Conservation (phyloP, 2,888 invertebrate species). For the Clitarchus hookeri region DNA sequence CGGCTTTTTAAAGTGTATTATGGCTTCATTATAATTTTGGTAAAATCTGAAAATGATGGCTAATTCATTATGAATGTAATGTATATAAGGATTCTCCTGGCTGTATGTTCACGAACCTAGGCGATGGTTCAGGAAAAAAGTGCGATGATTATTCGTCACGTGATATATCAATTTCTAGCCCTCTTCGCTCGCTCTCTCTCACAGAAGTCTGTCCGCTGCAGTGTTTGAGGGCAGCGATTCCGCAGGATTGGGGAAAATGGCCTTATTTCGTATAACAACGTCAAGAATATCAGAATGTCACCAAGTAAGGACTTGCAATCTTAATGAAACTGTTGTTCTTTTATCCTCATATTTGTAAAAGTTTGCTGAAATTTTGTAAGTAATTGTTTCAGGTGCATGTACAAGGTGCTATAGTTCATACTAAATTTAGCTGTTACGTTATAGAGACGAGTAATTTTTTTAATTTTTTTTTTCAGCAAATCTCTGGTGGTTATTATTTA, state of each 20-base stretch:
- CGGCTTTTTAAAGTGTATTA: no score
- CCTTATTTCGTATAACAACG: slow-evolving; percentile 68
- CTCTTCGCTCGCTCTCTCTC: neutral
- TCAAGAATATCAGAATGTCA: slow-evolving; percentile 66
- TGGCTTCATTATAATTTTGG: no score
- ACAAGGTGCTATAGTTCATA: neutral
- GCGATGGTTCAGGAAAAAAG: neutral
- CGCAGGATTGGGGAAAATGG: slow-evolving; percentile 57
- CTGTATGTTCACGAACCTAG: neutral
- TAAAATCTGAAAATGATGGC: no score
- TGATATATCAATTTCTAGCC: slow-evolving; percentile 1
- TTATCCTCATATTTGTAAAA: neutral
- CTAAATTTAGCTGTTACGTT: slow-evolving; percentile 14
- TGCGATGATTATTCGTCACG: neutral
- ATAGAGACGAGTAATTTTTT: neutral
- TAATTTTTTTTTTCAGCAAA: no score
- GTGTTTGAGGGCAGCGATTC: slow-evolving; percentile 24
- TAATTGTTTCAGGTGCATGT: neutral
- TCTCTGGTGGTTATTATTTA: no score
- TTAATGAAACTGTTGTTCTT: no score
- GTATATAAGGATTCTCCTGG: neutral
- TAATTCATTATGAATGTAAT: no score
- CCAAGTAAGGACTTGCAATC: slow-evolving; percentile 42
- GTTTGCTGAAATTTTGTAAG: neutral
- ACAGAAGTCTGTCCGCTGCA: slow-evolving; percentile 10